These are phyloP conservation scores for Panopea generosa DNA, from an alignment of 2,888 invertebrate species.

Conservation along the genomic window DNA sequence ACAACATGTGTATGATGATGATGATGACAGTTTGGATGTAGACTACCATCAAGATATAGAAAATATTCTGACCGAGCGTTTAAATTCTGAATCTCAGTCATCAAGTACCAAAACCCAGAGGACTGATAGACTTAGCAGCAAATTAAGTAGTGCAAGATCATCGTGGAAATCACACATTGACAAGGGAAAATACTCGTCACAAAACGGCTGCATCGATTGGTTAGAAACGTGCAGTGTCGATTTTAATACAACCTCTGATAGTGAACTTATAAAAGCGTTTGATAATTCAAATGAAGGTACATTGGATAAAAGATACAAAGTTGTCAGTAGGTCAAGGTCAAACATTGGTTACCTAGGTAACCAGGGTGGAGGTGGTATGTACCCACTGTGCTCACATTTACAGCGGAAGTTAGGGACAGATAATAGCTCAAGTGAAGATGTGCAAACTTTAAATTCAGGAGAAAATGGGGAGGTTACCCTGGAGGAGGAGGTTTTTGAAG, in stretches of 20 bases:
- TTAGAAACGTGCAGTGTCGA: conserved; percentile 36
- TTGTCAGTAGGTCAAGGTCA: conserved; percentile 4
- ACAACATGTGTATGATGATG: no score
- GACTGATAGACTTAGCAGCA: conserved; percentile 3
- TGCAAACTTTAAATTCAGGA: conserved; percentile 16
- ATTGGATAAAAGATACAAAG: background rate
- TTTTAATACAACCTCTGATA: conserved; percentile 4
- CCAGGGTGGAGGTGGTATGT: conserved; percentile 34
- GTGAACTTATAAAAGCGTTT: conserved; percentile 9
- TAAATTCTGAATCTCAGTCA: conserved; percentile 16
- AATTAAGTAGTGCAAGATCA: no score
- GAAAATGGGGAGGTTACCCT: conserved; percentile 50
- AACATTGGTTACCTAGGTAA: no score
- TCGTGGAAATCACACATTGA: conserved; percentile 37
- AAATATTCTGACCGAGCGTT: conserved; percentile 5
- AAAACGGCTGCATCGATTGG: conserved; percentile 58
- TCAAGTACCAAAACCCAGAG: background rate
- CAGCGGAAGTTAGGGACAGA: conserved; percentile 56
- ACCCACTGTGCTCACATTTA: conserved; percentile 43
- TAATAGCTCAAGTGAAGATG: conserved; percentile 50
- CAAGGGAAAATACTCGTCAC: conserved; percentile 32
- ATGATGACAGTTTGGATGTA: no score
- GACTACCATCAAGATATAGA: conserved; percentile 42
- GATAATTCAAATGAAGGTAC: background rate
- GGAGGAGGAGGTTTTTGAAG: conserved; percentile 61